Percentiles rank a stretch among this genome's conserved stretches.
Conservation (phyloP, 2,797 vertebrate species). For the Microtus agrestis region DNA sequence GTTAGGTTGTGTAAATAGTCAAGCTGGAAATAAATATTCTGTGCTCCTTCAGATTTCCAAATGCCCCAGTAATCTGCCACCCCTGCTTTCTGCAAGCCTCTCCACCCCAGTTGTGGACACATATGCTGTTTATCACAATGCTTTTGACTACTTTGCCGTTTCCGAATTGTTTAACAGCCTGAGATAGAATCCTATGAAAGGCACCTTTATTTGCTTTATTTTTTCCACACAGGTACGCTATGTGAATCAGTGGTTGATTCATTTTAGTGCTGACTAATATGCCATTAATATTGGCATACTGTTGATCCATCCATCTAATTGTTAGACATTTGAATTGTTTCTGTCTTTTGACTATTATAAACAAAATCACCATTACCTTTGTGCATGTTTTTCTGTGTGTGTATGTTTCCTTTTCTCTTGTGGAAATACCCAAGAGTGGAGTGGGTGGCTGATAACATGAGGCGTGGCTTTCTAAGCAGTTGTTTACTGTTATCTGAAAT, state of each 20-base stretch:
- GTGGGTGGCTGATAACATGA: not conserved
- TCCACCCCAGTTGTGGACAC: not conserved
- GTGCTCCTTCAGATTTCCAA: not conserved
- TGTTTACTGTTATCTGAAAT: not conserved
- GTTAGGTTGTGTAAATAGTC: not conserved
- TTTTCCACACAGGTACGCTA: not conserved
- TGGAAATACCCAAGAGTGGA: not conserved
- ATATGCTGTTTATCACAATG: not conserved
- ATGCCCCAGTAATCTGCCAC: not conserved
- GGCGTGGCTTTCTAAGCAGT: conserved; percentile 2
- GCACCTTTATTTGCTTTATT: not conserved
- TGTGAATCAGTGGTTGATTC: not conserved
- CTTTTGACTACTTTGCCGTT: not conserved
- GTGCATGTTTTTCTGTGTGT: not conserved
- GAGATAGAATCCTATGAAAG: not conserved
- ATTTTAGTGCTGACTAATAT: conserved; percentile 26
- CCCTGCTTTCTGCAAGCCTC: not conserved
- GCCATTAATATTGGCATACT: not conserved
- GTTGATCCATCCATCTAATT: conserved; percentile 12
- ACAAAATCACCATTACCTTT: not conserved
- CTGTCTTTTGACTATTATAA: not conserved
- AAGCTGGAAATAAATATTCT: not conserved
- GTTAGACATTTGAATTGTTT: conserved; percentile 20
- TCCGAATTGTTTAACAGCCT: conserved; percentile 25
- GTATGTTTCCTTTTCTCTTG: conserved; percentile 1